Evolutionary conservation across 1,140 invertebrate species (phyloP), one percentile per base, ranked within the genome.

Genomic region (Apis dorsata): DNA sequence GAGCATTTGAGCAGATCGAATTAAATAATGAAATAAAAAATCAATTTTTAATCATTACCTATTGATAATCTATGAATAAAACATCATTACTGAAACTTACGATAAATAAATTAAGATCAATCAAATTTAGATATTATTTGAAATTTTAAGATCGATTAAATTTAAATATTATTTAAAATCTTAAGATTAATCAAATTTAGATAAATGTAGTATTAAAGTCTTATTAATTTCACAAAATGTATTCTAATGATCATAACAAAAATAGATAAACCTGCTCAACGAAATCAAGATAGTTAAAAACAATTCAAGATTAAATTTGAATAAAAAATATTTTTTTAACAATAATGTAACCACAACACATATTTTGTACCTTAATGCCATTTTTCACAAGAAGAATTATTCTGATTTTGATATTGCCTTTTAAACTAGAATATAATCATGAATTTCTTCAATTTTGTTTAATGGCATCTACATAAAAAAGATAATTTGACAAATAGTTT

Each of bases 351-450:
- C 8, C 49, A 28, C 11, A 28, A 73, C 53, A 11, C 9, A 55
- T 59, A 19, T 34, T 17, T 86, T n/a, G 57, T 21, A 76, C 21
- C 55, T 66, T 60, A 72, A 51, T 84, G 76, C 81, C 85, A 86
- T 87, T 86, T 77, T 74, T 68, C 81, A 81, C 77, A 86, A 84
- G 53, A 79, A 86, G 81, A 86, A 74, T 71, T 57, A 24, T 69
- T 70, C 79, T 79, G 60, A 63, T 83, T 80, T 24, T 66, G 66
- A 51, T 86, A 12, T 24, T n/a, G 44, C 66, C 34, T n/a, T 63
- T 86, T 17, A 19, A 28, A 59, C 34, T 68, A 63, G 7, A 57
- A 68, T 53, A 15, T 49, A 17, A 65, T 17, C 15, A 24, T n/a
- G 19, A 71, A 21, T 60, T 72, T 24, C 28, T 62, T 24, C 24